Evolutionary conservation across 2,888 invertebrate genomes (phyloP).

Genomic region (Lasioglossum morio): DNA sequence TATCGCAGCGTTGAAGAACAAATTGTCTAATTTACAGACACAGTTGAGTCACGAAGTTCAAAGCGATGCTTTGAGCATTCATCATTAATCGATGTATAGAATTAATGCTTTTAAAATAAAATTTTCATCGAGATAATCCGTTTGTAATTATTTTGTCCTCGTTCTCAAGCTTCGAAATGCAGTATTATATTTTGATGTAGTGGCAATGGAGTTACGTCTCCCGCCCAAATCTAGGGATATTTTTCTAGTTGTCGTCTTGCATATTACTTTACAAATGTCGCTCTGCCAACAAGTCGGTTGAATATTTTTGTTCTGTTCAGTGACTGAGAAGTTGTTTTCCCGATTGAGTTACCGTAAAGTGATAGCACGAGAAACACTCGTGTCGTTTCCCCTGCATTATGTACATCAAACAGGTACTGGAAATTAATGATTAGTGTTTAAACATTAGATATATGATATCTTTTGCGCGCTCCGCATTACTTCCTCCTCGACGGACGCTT

Average conservation of each 20-base stretch:
- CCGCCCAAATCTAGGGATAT: conserved; percentile 74
- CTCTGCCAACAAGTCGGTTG: conserved; percentile 59
- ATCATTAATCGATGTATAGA: conserved; percentile 80
- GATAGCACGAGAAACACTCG: conserved; percentile 48
- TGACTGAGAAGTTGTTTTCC: conserved; percentile 38
- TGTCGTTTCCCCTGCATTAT: conserved; percentile 65
- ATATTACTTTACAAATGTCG: conserved; percentile 63
- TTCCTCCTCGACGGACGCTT: conserved; percentile 36
- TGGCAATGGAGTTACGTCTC: conserved; percentile 60
- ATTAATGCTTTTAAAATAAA: conserved; percentile 30
- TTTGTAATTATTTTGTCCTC: not conserved
- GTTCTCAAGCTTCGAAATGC: not conserved
- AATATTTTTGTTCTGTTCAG: conserved; percentile 58
- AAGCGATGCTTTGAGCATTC: conserved; percentile 92
- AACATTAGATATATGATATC: no score
- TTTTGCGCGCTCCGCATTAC: conserved; percentile 26
- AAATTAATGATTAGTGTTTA: not conserved
- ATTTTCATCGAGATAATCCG: not conserved
- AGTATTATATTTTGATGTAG: conserved; percentile 23
- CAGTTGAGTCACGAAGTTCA: conserved; percentile 95
- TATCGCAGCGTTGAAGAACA: conserved; percentile 96
- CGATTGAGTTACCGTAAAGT: conserved; percentile 22
- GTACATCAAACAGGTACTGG: conserved; percentile 80
- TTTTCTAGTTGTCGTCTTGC: conserved; percentile 55
- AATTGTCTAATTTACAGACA: conserved; percentile 97